Evolutionary conservation across 2,113 vertebrate genomes (phyloP), one percentile per base, ranked within the genome.

Genomic region (Rhineura floridana): DNA sequence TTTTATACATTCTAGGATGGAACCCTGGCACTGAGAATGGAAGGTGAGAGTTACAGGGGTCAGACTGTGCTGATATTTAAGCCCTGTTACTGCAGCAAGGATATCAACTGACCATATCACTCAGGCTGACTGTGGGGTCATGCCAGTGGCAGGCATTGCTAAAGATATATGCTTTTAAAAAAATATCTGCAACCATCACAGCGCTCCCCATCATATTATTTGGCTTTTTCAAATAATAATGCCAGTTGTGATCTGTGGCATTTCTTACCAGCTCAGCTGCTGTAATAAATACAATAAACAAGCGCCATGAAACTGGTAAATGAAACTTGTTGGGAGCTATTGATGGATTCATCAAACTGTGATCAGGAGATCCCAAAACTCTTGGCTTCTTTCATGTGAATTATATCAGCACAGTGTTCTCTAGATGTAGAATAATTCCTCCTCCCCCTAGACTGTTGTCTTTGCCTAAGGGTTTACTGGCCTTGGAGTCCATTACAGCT

Each of bases 261-360:
- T 81, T 85, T 86, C 73, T 93, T 91, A 76, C 77, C 72, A 72
- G 63, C 88, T 82, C 50, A 81, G 79, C 73, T 92, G 89, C 87
- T 82, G 30, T 76, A 85, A 89, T 83, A 23, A 91, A 89, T 42
- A 88, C 84, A 83, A 83, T 85, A 94, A 91, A 90, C 33, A 62
- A 89, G 86, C 81, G 50, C 83, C 92, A 84, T 79, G 77, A 91
- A 48, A 42, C 1, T 23, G 62, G 55, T 19, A 92, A 78, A 90
- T 84, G 89, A 88, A 15, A 39, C 50, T n/a, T 33, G 63, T 80
- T 65, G 90, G 19, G 4, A 33, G 69, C 33, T 89, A 90, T 93
- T 87, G 89, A 72, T 44, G 69, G 1, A 0, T 86, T 46, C 87
- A 75, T 84, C 82, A 33, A 39, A 85, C 63, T 89, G 59, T 83